Evolutionary conservation across 2,797 vertebrate genomes (phyloP).

Genomic region (Spinibarbus caldwelli): DNA sequence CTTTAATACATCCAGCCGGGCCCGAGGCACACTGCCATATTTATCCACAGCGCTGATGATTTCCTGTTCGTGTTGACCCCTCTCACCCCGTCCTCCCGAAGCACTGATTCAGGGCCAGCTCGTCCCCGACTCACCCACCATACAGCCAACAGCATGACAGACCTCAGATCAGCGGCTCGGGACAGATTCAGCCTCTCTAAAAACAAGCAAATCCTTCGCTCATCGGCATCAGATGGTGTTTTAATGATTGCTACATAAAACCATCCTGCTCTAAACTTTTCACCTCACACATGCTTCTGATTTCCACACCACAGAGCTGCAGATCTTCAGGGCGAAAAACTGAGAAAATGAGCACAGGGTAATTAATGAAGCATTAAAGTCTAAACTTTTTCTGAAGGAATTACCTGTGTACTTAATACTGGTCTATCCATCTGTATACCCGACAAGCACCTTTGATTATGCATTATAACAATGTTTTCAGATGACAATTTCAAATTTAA

Average conservation of each 20-base stretch:
- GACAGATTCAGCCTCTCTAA: constrained; percentile 7
- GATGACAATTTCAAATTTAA: background rate
- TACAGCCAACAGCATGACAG: background rate
- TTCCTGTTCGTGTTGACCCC: constrained; percentile 44
- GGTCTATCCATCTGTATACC: background rate
- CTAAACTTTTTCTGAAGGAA: background rate
- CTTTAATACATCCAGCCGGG: constrained; percentile 18
- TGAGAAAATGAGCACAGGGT: background rate
- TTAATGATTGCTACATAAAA: constrained; percentile 61
- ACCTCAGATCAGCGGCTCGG: constrained; percentile 22
- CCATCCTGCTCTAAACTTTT: constrained; percentile 52
- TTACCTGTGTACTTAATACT: background rate
- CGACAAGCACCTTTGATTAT: background rate
- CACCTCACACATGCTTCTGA: constrained; percentile 56
- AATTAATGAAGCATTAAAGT: background rate
- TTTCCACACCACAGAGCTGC: constrained; percentile 32
- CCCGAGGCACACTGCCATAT: constrained; percentile 47
- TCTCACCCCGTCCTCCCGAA: constrained; percentile 1
- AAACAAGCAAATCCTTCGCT: constrained; percentile 49
- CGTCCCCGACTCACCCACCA: background rate
- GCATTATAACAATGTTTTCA: background rate
- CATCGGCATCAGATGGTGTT: constrained; percentile 52
- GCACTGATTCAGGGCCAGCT: constrained; percentile 18
- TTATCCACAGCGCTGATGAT: constrained; percentile 53
- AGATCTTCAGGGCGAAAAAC: constrained; percentile 2